Base-by-base conservation (phyloP, 2,797 vertebrate species). In the Coregonus ussuriensis region DNA sequence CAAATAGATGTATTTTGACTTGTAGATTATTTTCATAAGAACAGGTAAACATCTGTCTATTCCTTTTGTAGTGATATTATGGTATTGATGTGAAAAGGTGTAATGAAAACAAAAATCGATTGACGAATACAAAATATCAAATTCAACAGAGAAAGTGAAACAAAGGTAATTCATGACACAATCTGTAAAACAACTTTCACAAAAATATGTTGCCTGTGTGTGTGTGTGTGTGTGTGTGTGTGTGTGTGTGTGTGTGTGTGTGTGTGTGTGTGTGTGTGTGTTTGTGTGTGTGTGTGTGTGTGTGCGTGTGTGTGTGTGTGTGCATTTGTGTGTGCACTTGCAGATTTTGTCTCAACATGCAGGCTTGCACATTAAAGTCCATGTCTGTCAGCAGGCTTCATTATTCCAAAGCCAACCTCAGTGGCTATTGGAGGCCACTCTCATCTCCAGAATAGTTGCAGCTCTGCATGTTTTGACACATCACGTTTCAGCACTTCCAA, bases 401-500 rank as follows among this genome's bases (percentile, higher is more conserved):
- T 59, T 68, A 54, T 78, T 71, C 71, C 72, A 21, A 52, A 71
- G 65, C 59, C 67, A 67, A 52, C 72, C 53, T 59, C 66, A 16
- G 62, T 71, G 67, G 53, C 81, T 31, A 16, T 59, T 76, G 76
- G 76, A 80, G 79, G 52, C 70, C 74, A 56, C 75, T 84, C 77
- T 73, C 63, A 72, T 78, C 75, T 79, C 59, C 74, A 74, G 65
- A 73, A 76, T 41, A 75, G 65, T 63, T 74, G 73, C 41, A 52
- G 72, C 66, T 51, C 18, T 77, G 73, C 77, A 41, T 84, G 82
- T 86, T 82, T 84, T 84, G 79, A 80, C 85, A 79, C 69, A 84
- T 79, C 79, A 82, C 74, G 62, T 71, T 79, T 74, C 83, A 81
- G 74, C 66, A 73, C 65, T 71, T 74, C 52, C 65, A 65, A 18